These are phyloP conservation scores for Cyanistes caeruleus DNA, from an alignment of 2,113 vertebrate genomes.

Conservation along the genomic window DNA sequence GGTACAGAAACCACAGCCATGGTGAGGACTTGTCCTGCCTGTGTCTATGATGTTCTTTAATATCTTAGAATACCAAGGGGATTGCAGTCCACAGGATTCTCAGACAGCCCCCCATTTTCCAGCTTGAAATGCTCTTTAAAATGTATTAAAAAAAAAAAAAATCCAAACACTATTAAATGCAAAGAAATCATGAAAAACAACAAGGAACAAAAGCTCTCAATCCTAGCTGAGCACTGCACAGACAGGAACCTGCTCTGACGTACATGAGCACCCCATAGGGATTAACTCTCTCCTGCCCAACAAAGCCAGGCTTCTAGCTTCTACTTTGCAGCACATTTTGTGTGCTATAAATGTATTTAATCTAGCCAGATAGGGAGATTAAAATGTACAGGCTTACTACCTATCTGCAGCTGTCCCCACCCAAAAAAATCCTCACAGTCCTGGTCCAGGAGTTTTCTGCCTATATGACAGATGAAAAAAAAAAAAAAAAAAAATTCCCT, in stretches of 20 bases:
- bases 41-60: neutral
- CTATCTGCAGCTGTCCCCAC: conserved; percentile 14
- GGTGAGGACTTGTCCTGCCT: neutral
- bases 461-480: neutral
- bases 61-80: neutral
- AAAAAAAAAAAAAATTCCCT: neutral
- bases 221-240: conserved; percentile 71
- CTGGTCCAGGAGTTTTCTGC: conserved; percentile 16
- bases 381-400: neutral
- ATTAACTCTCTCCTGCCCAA: conserved; percentile 75
- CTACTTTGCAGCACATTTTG: conserved; percentile 17
- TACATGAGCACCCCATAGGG: conserved; percentile 69
- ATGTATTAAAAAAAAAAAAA: conserved; percentile 9
- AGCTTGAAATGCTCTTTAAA: conserved; percentile 36
- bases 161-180: conserved; percentile 76
- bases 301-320: conserved; percentile 37
- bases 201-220: conserved; percentile 75
- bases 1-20: neutral
- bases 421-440: neutral
- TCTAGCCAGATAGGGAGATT: neutral
- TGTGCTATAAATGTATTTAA: conserved; percentile 29
- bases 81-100: neutral
- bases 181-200: conserved; percentile 73
- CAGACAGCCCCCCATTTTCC: neutral
- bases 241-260: conserved; percentile 72